Evolutionary conservation across 2,797 vertebrate genomes (phyloP).

Genomic region (Myotis myotis): DNA sequence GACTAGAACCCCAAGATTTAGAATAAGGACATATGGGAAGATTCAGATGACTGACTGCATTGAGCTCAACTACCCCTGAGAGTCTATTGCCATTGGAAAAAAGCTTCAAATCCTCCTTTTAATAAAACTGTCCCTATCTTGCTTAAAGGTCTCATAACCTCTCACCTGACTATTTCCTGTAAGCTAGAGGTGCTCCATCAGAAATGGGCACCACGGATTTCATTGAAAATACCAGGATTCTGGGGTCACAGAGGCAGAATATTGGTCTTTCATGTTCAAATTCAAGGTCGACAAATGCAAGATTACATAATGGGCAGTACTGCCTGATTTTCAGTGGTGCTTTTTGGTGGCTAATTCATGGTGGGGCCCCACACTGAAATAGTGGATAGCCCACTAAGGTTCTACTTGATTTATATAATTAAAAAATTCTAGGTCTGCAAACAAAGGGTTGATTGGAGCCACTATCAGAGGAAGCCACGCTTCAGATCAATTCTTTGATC

Average conservation of each 20-base stretch:
- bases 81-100: background rate
- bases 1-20: background rate
- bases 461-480: background rate
- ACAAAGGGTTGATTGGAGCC: background rate
- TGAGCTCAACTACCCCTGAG: background rate
- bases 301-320: background rate
- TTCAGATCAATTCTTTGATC: background rate
- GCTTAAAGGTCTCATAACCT: background rate
- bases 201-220: background rate
- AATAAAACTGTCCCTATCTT: background rate
- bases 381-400: background rate
- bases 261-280: background rate
- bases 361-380: background rate
- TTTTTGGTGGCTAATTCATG: background rate
- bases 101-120: background rate
- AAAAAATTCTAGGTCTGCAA: background rate
- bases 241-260: background rate
- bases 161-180: background rate
- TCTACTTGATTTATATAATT: background rate
- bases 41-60: background rate
- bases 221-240: background rate
- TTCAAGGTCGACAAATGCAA: background rate
- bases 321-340: background rate
- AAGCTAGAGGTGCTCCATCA: background rate
- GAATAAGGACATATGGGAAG: background rate